Evolutionary conservation across 2,888 invertebrate genomes (phyloP).

Genomic region (Eilema sororculum): DNA sequence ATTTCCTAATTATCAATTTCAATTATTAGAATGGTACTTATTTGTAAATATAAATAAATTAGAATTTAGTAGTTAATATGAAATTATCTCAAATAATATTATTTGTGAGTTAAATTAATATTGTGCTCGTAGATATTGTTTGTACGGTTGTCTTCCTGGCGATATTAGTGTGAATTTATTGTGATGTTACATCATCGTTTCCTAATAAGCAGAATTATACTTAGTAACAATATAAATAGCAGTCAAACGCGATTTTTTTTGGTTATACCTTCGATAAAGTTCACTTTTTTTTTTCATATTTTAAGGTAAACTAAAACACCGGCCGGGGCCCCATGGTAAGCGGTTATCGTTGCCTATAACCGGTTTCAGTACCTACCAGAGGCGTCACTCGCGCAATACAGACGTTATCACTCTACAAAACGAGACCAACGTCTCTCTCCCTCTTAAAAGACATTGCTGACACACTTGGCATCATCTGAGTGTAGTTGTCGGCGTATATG

Average conservation of each 20-base stretch:
- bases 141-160: constrained; percentile 48
- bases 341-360: constrained; percentile 4
- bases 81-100: constrained; percentile 41
- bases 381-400: not conserved
- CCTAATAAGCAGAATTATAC: constrained; percentile 36
- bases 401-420: not conserved
- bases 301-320: constrained; percentile 4
- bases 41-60: constrained; percentile 35
- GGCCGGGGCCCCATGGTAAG: not conserved
- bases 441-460: not conserved
- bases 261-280: not conserved
- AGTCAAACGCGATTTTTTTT: constrained; percentile 11
- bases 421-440: not conserved
- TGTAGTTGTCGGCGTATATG: not conserved
- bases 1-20: constrained; percentile 30
- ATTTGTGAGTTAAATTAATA: constrained; percentile 30
- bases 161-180: constrained; percentile 52
- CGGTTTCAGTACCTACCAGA: not conserved
- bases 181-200: constrained; percentile 29
- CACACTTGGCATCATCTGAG: not conserved
- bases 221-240: constrained; percentile 24
- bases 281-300: constrained; percentile 1
- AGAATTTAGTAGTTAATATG: constrained; percentile 32
- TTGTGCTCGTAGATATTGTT: constrained; percentile 43
- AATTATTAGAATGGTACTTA: constrained; percentile 41